Percentiles rank a stretch among this genome's conserved stretches.
These are phyloP conservation scores for Trididemnum nubilum DNA, from an alignment of 23 tunicate species.

Conservation along the genomic window DNA sequence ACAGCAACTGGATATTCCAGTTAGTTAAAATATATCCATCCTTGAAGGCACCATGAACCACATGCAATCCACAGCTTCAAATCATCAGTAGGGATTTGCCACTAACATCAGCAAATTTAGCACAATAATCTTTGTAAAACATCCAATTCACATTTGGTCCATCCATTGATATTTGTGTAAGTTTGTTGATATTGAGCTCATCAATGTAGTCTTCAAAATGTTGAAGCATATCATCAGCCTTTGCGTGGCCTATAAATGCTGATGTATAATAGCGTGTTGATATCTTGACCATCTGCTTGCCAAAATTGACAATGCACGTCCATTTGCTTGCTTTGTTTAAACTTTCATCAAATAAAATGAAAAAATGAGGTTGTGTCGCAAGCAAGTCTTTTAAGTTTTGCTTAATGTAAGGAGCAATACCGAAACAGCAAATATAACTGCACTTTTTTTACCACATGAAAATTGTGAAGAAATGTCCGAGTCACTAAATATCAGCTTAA, in stretches of 20 bases:
- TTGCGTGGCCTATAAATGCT: neutral
- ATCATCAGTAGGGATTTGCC: neutral
- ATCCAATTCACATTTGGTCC: neutral
- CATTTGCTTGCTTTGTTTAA: no score
- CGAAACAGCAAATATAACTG: no score
- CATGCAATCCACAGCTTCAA: conserved; percentile 35
- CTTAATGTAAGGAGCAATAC: no score
- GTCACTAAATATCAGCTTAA: no score
- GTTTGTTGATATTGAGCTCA: neutral
- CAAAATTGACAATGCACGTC: no score
- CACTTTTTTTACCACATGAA: no score
- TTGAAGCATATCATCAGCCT: neutral
- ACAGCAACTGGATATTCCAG: neutral
- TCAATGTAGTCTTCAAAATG: neutral
- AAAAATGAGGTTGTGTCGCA: no score
- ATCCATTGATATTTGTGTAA: neutral
- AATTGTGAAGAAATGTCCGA: no score
- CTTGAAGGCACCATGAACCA: conserved; percentile 25
- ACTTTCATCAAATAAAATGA: no score
- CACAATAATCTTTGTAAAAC: neutral
- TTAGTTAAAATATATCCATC: conserved; percentile 37
- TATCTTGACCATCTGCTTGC: no score
- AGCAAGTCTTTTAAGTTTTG: no score
- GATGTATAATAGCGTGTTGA: neutral
- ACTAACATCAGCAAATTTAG: neutral